Percentiles rank a stretch among this genome's conserved stretches.
These are phyloP conservation scores for Elysia crispata DNA, from an alignment of 2,888 invertebrate genomes.

Conservation along the genomic window DNA sequence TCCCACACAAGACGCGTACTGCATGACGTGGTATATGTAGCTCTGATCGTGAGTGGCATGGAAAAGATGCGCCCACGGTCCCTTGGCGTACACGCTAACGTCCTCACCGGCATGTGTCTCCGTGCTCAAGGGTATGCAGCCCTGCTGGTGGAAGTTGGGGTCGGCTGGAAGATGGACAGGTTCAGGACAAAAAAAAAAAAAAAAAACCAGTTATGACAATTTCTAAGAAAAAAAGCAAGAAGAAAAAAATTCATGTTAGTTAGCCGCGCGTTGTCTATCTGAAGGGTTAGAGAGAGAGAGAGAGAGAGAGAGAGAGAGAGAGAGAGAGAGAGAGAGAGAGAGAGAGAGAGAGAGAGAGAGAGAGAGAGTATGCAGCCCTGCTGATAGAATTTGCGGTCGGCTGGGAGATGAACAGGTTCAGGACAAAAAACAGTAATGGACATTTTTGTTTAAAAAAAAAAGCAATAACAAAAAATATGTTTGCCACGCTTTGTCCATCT, in stretches of 20 bases:
- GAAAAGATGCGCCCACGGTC: slow-evolving; percentile 89
- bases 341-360: not conserved
- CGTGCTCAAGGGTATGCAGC: slow-evolving; percentile 46
- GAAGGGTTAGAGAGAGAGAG: not conserved
- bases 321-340: too few species aligned
- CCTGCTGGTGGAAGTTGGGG: slow-evolving; percentile 43
- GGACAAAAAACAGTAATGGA: too few species aligned
- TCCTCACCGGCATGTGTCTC: slow-evolving; percentile 83
- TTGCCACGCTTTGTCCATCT: too few species aligned
- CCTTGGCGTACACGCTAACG: slow-evolving; percentile 89
- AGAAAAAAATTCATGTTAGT: too few species aligned
- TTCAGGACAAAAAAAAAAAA: too few species aligned
- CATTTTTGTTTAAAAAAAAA: too few species aligned
- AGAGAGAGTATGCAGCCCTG: slow-evolving; percentile 40
- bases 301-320: not conserved
- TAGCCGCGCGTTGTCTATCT: too few species aligned
- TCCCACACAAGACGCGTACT: slow-evolving; percentile 89
- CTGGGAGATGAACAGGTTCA: too few species aligned
- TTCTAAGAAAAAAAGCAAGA: too few species aligned
- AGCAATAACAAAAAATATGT: too few species aligned
- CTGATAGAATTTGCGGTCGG: slow-evolving; percentile 40
- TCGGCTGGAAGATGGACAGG: too few species aligned
- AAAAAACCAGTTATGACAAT: too few species aligned
- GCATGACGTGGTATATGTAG: slow-evolving; percentile 90
- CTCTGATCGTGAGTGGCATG: slow-evolving; percentile 92